Conservation (phyloP, 2,888 invertebrate genomes). For the Megalurothrips usitatus region DNA sequence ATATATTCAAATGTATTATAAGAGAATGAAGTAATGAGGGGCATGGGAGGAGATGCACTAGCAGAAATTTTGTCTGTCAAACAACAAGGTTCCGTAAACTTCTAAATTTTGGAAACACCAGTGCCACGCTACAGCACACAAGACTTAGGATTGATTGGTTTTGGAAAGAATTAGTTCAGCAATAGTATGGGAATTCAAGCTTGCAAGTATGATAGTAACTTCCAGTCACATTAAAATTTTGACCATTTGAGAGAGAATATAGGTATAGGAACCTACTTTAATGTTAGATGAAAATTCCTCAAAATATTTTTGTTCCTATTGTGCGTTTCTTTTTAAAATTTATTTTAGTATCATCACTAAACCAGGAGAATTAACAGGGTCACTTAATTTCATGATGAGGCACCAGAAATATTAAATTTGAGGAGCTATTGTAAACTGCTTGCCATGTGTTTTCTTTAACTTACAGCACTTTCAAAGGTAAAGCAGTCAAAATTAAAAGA, state of each 20-base stretch:
- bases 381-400: neutral
- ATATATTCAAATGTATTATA: neutral
- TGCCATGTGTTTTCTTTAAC: neutral
- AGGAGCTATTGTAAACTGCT: neutral
- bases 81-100: neutral
- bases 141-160: no score
- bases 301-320: neutral
- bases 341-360: neutral
- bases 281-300: no score
- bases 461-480: neutral
- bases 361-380: slow-evolving; percentile 5
- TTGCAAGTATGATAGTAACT: no score
- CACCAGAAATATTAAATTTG: neutral
- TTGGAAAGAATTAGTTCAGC: no score
- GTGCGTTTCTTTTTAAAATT: neutral
- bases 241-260: no score
- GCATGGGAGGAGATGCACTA: neutral
- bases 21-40: neutral
- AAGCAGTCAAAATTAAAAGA: neutral
- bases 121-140: no score
- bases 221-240: no score
- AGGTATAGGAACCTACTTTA: no score
- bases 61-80: neutral
- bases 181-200: no score
- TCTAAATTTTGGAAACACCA: no score